Evolutionary conservation across 2,888 invertebrate genomes (phyloP).

Genomic region (Lepidocyrtinus sp.): DNA sequence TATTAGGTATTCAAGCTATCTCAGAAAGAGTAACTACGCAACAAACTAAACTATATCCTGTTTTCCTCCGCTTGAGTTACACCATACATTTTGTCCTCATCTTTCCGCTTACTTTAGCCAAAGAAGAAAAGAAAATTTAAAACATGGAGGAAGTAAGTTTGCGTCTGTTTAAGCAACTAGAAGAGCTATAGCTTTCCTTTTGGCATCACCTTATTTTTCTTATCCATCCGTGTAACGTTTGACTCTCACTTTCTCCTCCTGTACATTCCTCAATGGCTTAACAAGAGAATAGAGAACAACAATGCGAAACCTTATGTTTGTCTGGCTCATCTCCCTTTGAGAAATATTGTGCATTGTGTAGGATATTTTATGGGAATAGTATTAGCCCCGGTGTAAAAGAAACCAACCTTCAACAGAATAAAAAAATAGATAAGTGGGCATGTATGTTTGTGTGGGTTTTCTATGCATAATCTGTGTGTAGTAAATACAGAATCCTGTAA

Average conservation of each 20-base stretch:
- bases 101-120: conserved; percentile 34
- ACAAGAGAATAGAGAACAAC: conserved; percentile 16
- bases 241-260: background rate
- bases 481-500: background rate
- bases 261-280: background rate
- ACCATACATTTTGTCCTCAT: conserved; percentile 17
- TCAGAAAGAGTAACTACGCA: background rate
- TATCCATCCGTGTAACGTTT: conserved; percentile 4
- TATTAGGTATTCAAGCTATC: background rate
- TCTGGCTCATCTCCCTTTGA: background rate
- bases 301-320: background rate
- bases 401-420: background rate
- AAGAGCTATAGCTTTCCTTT: background rate
- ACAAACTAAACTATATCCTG: background rate
- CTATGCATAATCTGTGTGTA: background rate
- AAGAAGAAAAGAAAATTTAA: conserved; percentile 6
- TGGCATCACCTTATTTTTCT: conserved; percentile 19
- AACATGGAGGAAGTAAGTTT: conserved; percentile 5
- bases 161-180: conserved; percentile 18
- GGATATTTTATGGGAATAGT: background rate
- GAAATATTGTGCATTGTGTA: background rate
- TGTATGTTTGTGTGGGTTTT: too few relatives aligned
- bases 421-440: background rate
- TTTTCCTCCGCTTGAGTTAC: conserved; percentile 1
- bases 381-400: background rate